A percentile compares a stretch with the other conserved stretches of the same genome.
phyloP scores from a whole-genome alignment of 2,797 vertebrate genomes.

The Gouania willdenowi region DNA sequence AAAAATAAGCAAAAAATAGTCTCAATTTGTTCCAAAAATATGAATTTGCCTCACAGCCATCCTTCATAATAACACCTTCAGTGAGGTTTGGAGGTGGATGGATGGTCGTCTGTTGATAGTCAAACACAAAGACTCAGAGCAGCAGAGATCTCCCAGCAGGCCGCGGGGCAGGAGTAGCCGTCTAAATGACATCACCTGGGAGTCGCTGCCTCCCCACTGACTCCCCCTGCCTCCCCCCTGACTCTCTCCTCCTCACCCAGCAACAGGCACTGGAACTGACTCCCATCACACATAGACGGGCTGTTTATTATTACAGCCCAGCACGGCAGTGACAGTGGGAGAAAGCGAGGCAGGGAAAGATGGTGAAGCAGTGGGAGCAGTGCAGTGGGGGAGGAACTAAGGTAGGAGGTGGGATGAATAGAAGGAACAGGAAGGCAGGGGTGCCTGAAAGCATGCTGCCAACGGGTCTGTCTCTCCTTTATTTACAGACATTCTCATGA shows the following conservation, averaged over 20 bases:
- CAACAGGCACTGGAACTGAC: constrained; percentile 69
- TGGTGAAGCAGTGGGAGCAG: constrained; percentile 31
- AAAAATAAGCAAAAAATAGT: too few relatives aligned
- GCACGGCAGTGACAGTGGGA: constrained; percentile 58
- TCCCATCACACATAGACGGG: constrained; percentile 59
- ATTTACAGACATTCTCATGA: constrained; percentile 4
- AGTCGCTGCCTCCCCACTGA: constrained; percentile 26
- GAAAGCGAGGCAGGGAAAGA: constrained; percentile 54
- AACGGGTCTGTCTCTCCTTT: constrained; percentile 29
- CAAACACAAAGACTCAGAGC: constrained; percentile 16
- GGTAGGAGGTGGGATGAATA: constrained; percentile 15
- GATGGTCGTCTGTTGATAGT: constrained; percentile 4
- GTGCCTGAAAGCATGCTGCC: constrained; percentile 28
- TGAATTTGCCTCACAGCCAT: too few relatives aligned
- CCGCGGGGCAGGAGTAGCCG: constrained; percentile 13
- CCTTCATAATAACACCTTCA: too few relatives aligned
- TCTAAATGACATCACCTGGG: constrained; percentile 46
- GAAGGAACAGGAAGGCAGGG: constrained; percentile 22
- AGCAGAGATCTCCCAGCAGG: constrained; percentile 13
- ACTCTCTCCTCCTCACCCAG: constrained; percentile 48
- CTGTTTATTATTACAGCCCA: constrained; percentile 67
- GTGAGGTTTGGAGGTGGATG: too few relatives aligned
- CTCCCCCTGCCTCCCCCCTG: constrained; percentile 42
- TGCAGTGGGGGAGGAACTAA: constrained; percentile 30
- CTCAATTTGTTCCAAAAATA: too few relatives aligned